Base-by-base conservation (phyloP, 2,113 vertebrate genomes). In the Ictidomys tridecemlineatus region DNA sequence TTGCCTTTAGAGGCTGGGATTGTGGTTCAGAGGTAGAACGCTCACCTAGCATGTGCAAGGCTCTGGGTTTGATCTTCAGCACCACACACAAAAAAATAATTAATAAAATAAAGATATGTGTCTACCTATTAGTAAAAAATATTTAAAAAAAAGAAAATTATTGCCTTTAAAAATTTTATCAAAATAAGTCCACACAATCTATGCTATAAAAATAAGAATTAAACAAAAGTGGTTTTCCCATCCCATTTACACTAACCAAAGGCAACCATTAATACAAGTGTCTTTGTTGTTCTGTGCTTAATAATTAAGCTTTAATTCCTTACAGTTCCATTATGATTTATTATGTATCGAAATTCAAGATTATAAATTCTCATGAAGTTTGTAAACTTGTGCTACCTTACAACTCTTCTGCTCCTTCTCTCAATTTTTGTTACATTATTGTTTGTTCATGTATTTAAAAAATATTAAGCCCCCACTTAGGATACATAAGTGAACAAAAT, bases 401-500 rank as follows among this genome's bases (percentile, higher is more conserved):
- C 6, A 69, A 65, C 58, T 79, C 24, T 91, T 76, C 56, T 80
- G 48, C 48, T 26, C 14, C 30, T 92, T 34, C 32, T n/a, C 34
- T 94, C n/a, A 78, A 39, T 77, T 70, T 58, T 88, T 45, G 56
- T 61, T 67, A 87, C 11, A 80, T 45, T 90, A 76, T 28, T 79
- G 42, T 56, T 84, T 79, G 13, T 53, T 77, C 24, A 53, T 56
- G 79, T 65, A 58, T 8, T 85, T 18, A 51, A 34, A 85, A 77
- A 78, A 73, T 56, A 67, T 58, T 63, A 3, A 87, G 42, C 6
- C 16, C 51, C 16, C 48, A 61, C 30, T 42, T 70, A 67, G 7
- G 5, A 63, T 63, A 51, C 2, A 42, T 67, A 83, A 83, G n/a
- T 91, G 51, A 88, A 42, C n/a, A 78, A 94, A 96, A 88, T 61